Evolutionary conservation across 2,113 vertebrate genomes (phyloP), one percentile per base, ranked within the genome.

Genomic region (Labeo catla): DNA sequence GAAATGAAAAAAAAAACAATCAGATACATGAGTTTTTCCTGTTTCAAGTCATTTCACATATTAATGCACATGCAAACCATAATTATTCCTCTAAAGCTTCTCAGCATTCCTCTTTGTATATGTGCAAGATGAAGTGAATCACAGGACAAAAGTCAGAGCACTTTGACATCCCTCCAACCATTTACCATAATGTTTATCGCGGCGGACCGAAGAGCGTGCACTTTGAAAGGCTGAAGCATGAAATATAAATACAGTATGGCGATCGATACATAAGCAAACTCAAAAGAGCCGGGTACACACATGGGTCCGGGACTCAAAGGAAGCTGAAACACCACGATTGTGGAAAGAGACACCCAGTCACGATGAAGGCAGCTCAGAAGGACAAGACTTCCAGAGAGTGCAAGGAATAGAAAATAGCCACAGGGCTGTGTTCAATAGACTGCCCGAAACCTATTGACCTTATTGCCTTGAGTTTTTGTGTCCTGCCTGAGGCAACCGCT

Each of bases 391-490:
- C 85, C 89, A 88, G 84, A 85, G 59, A 87, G 90, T 89, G 74
- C 91, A 79, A 82, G 86, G 87, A 59, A 87, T 85, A 83, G 86
- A 87, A 95, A 94, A 93, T 91, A 92, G 91, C 89, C 87, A 89
- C 4, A 34, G 82, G 52, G 83, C 79, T 88, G 86, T 87, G 43
- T 89, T 89, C 91, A 59, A 72, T 92, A 92, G 92, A 92, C 89
- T 76, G 86, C 86, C 66, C 54, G 76, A 90, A 92, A 94, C 93
- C 91, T 93, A 88, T 82, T 93, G 92, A 93, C 93, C 93, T 91
- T 87, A 73, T 92, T 94, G 93, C 91, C 88, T 93, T 92, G 72
- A 87, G 84, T 87, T 92, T 89, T 89, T 90, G 86, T 88, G 88
- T 91, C 91, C 92, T 84, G 93, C 93, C 91, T 54, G 8, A 49